Evolutionary conservation across 2,888 invertebrate genomes (phyloP).

Genomic region (Phortica okadai): DNA sequence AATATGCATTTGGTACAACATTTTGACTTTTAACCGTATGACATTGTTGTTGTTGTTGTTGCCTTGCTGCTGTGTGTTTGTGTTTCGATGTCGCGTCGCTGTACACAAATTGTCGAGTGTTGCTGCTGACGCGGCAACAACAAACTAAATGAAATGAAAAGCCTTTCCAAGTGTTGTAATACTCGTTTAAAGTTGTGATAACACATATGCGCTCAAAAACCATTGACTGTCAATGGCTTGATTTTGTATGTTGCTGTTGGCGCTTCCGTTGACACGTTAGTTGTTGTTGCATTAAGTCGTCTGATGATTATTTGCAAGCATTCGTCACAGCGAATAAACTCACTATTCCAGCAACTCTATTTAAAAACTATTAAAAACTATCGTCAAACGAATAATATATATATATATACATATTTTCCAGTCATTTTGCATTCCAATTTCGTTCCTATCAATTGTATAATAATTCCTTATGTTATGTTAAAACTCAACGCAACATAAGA

Average conservation of each 20-base stretch:
- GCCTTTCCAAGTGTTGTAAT: slow-evolving; percentile 18
- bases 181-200: slow-evolving; percentile 1
- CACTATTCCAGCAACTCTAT: no score
- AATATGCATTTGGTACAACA: slow-evolving; percentile 3
- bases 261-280: background rate
- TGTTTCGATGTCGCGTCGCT: background rate
- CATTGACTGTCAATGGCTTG: background rate
- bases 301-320: slow-evolving; percentile 5
- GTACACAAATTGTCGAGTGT: slow-evolving; percentile 9
- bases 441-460: no score
- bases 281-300: background rate
- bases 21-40: slow-evolving; percentile 23
- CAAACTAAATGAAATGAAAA: background rate
- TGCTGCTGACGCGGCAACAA: background rate
- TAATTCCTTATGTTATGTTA: no score
- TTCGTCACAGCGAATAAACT: background rate
- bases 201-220: background rate
- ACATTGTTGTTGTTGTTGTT: slow-evolving; percentile 16
- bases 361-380: no score
- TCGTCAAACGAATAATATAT: no score
- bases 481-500: no score
- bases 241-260: background rate
- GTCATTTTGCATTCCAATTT: no score
- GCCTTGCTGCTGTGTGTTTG: background rate
- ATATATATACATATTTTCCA: no score